These are phyloP conservation scores for Porites lobata DNA, from an alignment of 92 coral and sea anemone genomes.

Conservation along the genomic window DNA sequence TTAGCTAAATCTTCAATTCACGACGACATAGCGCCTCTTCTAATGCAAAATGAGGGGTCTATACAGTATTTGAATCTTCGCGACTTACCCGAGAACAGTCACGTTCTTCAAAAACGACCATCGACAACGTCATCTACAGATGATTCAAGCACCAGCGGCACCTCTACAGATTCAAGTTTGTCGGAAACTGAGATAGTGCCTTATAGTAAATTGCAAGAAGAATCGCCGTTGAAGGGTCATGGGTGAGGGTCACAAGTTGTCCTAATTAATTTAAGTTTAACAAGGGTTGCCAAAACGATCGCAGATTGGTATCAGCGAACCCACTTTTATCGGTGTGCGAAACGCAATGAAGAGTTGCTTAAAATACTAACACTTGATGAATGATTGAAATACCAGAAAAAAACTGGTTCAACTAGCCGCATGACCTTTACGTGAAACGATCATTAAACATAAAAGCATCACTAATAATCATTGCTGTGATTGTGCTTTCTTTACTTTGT, in stretches of 20 bases:
- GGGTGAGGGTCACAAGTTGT: neutral
- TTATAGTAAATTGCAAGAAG: slow-evolving; percentile 38
- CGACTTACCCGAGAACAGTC: slow-evolving; percentile 19
- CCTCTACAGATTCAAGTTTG: slow-evolving; percentile 51
- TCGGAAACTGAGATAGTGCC: slow-evolving; percentile 57
- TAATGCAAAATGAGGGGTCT: slow-evolving; percentile 14
- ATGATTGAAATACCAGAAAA: too few relatives aligned
- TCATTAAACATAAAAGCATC: too few relatives aligned
- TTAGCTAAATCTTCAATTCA: slow-evolving; percentile 19
- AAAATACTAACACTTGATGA: too few relatives aligned
- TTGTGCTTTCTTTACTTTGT: too few relatives aligned
- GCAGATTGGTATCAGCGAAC: neutral
- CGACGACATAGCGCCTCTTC: slow-evolving; percentile 46
- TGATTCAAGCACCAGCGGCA: slow-evolving; percentile 23
- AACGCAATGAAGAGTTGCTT: too few relatives aligned
- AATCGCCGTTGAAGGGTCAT: neutral
- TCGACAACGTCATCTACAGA: slow-evolving; percentile 43
- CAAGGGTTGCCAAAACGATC: neutral
- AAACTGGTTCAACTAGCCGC: too few relatives aligned
- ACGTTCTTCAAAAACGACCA: slow-evolving; percentile 16
- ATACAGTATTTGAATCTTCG: slow-evolving; percentile 29
- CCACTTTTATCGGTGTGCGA: neutral
- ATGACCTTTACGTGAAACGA: too few relatives aligned
- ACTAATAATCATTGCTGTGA: too few relatives aligned
- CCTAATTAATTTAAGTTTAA: neutral